phyloP scores from a whole-genome alignment of 1,140 invertebrate species.

The Armadillidium nasatum region DNA sequence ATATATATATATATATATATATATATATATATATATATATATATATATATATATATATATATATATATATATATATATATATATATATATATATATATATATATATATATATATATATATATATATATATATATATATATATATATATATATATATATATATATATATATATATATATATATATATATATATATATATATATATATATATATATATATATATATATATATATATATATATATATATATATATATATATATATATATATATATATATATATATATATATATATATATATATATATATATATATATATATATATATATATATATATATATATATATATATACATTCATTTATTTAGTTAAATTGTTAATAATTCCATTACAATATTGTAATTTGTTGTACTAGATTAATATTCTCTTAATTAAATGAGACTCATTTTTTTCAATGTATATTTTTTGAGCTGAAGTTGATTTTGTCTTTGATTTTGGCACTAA shows the following conservation, averaged over 20 bases:
- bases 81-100: constrained; percentile 17
- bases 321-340: too few relatives aligned
- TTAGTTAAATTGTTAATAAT: too few relatives aligned
- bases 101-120: constrained; percentile 22
- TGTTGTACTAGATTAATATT: too few relatives aligned
- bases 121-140: constrained; percentile 17
- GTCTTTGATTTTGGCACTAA: too few relatives aligned
- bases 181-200: constrained; percentile 16
- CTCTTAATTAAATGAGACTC: too few relatives aligned
- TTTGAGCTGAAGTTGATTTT: too few relatives aligned
- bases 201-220: constrained; percentile 19
- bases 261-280: constrained; percentile 19
- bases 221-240: neutral
- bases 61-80: neutral
- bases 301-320: neutral
- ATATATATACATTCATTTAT: too few relatives aligned
- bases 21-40: too few relatives aligned
- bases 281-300: constrained; percentile 17
- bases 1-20: neutral
- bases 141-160: neutral
- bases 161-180: constrained; percentile 6
- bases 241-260: constrained; percentile 14
- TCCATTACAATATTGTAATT: too few relatives aligned
- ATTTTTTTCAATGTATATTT: too few relatives aligned
- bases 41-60: neutral